Evolutionary conservation across 2,113 vertebrate genomes (phyloP).

Genomic region (Campylomormyrus tamandua): DNA sequence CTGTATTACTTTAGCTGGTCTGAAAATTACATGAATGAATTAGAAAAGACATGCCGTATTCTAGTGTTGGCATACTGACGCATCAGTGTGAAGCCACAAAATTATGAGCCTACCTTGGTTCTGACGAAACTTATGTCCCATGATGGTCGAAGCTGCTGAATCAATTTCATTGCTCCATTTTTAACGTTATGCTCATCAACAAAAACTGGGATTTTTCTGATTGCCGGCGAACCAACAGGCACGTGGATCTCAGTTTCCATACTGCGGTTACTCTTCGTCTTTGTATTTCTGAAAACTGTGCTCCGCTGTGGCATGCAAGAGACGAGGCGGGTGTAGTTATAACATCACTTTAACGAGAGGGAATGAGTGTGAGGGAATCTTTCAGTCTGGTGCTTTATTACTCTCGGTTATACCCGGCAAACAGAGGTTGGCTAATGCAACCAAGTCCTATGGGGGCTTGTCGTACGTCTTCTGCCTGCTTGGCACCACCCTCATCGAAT

Average conservation of each 20-base stretch:
- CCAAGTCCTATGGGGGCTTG: not conserved
- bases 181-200: slow-evolving; percentile 80
- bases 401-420: not conserved
- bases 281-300: slow-evolving; percentile 28
- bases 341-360: not conserved
- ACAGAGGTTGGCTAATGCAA: not conserved
- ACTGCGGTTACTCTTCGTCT: slow-evolving; percentile 31
- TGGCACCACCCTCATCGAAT: slow-evolving; percentile 40
- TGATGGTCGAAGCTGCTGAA: slow-evolving; percentile 76
- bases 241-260: slow-evolving; percentile 69
- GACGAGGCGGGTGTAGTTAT: not conserved
- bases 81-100: not conserved
- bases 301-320: slow-evolving; percentile 18
- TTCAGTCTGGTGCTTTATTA: not conserved
- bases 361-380: not conserved
- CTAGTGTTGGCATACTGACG: not conserved
- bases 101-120: slow-evolving; percentile 71
- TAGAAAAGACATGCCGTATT: not conserved
- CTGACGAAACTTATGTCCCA: slow-evolving; percentile 71
- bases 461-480: slow-evolving; percentile 14
- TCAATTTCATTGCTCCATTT: slow-evolving; percentile 76
- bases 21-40: not conserved
- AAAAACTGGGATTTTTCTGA: slow-evolving; percentile 68
- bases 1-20: not conserved
- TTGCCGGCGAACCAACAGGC: slow-evolving; percentile 60